These are phyloP conservation scores for Takifugu ocellatus DNA, from an alignment of 2,797 vertebrate genomes.

Conservation along the genomic window DNA sequence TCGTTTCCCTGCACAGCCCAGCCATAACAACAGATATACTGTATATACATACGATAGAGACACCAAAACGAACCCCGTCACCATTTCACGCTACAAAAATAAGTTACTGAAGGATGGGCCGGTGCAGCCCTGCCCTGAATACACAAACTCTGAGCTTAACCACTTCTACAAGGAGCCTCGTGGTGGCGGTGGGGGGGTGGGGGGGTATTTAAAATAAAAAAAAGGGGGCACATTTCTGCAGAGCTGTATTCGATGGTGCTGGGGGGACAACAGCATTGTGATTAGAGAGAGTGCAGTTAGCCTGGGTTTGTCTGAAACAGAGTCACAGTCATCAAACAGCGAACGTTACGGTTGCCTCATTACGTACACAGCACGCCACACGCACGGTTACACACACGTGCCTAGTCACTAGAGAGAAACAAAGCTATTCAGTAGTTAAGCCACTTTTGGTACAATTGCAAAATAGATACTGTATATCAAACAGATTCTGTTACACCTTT, in stretches of 20 bases:
- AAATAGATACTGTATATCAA: conserved; percentile 91
- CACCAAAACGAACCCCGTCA: conserved; percentile 50
- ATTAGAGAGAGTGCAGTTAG: conserved; percentile 58
- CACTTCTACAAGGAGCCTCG: conserved; percentile 8
- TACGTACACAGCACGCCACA: conserved; percentile 77
- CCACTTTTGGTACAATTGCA: conserved; percentile 99
- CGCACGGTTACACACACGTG: conserved; percentile 77
- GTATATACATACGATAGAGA: conserved; percentile 60
- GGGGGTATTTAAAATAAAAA: conserved; percentile 6
- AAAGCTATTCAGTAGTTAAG: conserved; percentile 93
- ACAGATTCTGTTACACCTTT: conserved; percentile 77
- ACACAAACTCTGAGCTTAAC: conserved; percentile 24
- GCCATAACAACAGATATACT: conserved; percentile 58
- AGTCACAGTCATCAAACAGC: conserved; percentile 69
- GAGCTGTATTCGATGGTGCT: too few species aligned
- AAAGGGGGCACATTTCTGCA: too few species aligned
- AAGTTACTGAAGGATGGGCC: conserved; percentile 50
- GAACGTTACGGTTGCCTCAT: conserved; percentile 76
- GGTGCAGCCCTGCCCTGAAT: conserved; percentile 48
- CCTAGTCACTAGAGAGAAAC: conserved; percentile 85
- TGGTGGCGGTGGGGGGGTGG: conserved; percentile 16
- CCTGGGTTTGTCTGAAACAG: conserved; percentile 45
- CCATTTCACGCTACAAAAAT: conserved; percentile 61
- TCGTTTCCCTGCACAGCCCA: conserved; percentile 71
- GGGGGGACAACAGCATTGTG: conserved; percentile 15